Base-by-base conservation (phyloP, 2,797 vertebrate species). In the Microctenopoma steveboyesi region DNA sequence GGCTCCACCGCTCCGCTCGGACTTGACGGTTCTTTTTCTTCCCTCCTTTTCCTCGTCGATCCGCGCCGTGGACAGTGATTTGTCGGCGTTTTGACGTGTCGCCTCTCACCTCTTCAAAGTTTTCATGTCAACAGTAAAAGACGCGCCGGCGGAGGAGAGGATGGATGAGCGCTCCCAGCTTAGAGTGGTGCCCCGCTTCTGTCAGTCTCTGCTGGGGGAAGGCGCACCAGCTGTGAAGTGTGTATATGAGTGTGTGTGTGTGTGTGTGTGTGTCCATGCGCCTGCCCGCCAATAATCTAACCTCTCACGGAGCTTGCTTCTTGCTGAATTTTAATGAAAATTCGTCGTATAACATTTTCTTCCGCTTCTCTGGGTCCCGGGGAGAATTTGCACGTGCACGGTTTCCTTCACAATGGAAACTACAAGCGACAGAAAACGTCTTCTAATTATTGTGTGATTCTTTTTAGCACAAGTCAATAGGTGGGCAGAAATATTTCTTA, bases 241-340 rank as follows among this genome's bases (percentile, higher is more conserved):
- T 61, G 76, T 60, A 70, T 51, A 72, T 45, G 45, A 13, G 62
- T 5, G 61, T 5, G 61, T 55, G 37, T 43, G 13, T 42, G 4
- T 30, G 22, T 12, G 64, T 7, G 47, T 7, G 57, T 51, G 64
- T 57, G 75, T 52, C 45, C 47, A 62, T 49, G 72, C 45, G 76
- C 57, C 69, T 42, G 72, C 72, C 81, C 87, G 83, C 89, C 89
- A 90, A 89, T 90, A 91, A 90, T 88, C 84, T 87, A 88, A 89
- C 88, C 89, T 88, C 89, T 91, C 88, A 90, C 88, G 84, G 82
- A 88, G 80, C 49, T 79, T 71, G 84, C 71, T 78, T 89, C 84
- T 81, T 86, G 82, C 66, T 86, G 91, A 91, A 90, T 91, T 83
- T 86, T 85, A 89, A 91, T 90, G 86, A 70, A 72, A 83, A 78